These are phyloP conservation scores for Cinclus cinclus DNA, from an alignment of 2,113 vertebrate genomes.

Conservation along the genomic window DNA sequence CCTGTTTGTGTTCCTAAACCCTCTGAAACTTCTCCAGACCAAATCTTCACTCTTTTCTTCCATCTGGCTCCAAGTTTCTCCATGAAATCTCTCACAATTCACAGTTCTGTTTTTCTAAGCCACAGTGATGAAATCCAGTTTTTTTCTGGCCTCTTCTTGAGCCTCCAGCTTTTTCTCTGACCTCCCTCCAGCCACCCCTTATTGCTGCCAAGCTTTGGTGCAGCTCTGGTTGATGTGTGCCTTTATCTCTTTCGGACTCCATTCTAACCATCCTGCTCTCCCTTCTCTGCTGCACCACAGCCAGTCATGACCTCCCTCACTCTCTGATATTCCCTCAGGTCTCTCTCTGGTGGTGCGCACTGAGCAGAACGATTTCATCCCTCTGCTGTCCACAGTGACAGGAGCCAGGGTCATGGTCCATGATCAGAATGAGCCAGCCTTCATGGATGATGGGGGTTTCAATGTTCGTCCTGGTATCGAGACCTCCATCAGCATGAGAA, in stretches of 20 bases:
- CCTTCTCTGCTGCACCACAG: accelerated
- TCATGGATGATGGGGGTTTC: slow-evolving; percentile 83
- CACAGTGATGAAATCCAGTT: background rate
- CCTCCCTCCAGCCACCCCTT: background rate
- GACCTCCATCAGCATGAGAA: slow-evolving; percentile 81
- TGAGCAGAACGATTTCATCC: slow-evolving; percentile 79
- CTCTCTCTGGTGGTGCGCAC: slow-evolving; percentile 79
- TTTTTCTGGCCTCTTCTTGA: background rate
- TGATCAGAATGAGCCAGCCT: slow-evolving; percentile 74
- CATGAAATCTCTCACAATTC: background rate
- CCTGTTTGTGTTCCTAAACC: background rate
- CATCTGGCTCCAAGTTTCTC: background rate
- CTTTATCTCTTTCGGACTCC: background rate
- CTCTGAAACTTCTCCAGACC: background rate
- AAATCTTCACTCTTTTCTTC: background rate
- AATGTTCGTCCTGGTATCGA: slow-evolving; percentile 78
- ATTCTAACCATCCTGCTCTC: background rate
- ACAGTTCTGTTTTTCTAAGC: background rate
- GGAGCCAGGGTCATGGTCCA: slow-evolving; percentile 82
- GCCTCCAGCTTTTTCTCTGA: background rate
- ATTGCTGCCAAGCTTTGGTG: background rate
- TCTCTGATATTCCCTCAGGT: slow-evolving; percentile 53
- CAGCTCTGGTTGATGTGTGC: background rate
- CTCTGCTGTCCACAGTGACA: slow-evolving; percentile 78
- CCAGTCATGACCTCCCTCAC: background rate